Base-by-base conservation (phyloP, 2,888 invertebrate species). In the Drosophila cyrtoloma region DNA sequence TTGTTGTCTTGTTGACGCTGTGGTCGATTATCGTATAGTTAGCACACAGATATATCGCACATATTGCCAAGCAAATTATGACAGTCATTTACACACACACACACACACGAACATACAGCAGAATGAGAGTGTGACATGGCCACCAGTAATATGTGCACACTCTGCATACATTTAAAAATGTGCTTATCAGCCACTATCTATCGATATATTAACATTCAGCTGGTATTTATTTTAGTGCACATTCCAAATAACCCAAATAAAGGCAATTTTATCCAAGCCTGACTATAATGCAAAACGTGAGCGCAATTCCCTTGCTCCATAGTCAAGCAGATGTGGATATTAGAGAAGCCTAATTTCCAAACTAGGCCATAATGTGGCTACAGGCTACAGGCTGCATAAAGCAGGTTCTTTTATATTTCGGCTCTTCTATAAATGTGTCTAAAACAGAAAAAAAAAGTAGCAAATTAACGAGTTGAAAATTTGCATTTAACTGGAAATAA, bases 11-110 rank as follows among this genome's bases (percentile, higher is more conserved):
- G 81, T 83, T 83, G 81, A 85, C 85, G 76, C 56, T 86, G 85
- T 71, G 85, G 82, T 85, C 84, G 87, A 85, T 86, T 85, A 87
- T 87, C 78, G 62, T 64, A 71, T 61, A 81, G 84, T 79, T 82
- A 70, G 77, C 75, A 81, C 71, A 84, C 75, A 84, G 71, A 80
- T 67, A 68, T 57, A 70, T 60, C 55, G 33, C 51, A 59, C 51
- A 69, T 67, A 77, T 71, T 69, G 62, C 32, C 53, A 64, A 51
- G 55, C 74, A 79, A 77, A 74, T 77, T 79, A 79, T 79, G 76
- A 64, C 76, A 73, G 69, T 47, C 59, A 71, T 67, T 74, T 67
- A 57, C 56, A 60, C 56, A 47, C 50, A 33, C n/a, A 47, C 47
- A 56, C 50, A 55, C 26, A 26, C 39, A 51, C n/a, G 37, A 6